Base-by-base conservation (phyloP, 1,140 invertebrate genomes). In the Calephelis virginiensis region DNA sequence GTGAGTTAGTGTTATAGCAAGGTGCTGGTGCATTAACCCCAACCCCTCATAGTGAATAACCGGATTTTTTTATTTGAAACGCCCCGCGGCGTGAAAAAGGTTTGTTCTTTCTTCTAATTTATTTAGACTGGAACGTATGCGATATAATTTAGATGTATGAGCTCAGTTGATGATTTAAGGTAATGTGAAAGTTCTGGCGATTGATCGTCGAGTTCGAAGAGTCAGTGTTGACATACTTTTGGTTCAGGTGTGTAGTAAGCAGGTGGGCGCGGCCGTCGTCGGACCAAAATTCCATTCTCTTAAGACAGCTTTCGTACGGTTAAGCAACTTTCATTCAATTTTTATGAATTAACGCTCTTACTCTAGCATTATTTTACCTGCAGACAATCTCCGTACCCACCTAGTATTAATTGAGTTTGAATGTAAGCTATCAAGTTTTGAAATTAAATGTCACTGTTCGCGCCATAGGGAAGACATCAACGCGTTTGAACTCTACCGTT, bases 121-220 rank as follows among this genome's bases (percentile, higher is more conserved):
- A 37, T 59, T 59, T 59, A 56, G 17, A 56, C 50, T 56, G 50
- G 50, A 56, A 56, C 50, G 50, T 72, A 73, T 70, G 67, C 66
- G 71, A 69, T 69, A 59, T 68, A 72, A 73, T 73, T 78, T 80
- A 78, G 68, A 74, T 64, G 71, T 82, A 59, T 63, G 68, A 63
- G 72, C 67, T 75, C 73, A 70, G 73, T 72, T 72, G 71, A 80
- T 88, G 81, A 87, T 84, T 88, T 86, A 88, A 86, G 85, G 85
- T 83, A 80, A 89, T 89, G 88, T 91, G 88, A 91, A 91, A 91
- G 86, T 91, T 87, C 75, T 72, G 78, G 82, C 81, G 76, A 85
- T 86, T 78, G 83, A 82, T 85, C 78, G 76, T 72, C 69, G 81
- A 80, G 80, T 86, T 85, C 80, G 80, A 85, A 77, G 82, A 86